These are phyloP conservation scores for Andrena hattorfiana DNA, from an alignment of 2,888 invertebrate genomes.

Conservation along the genomic window DNA sequence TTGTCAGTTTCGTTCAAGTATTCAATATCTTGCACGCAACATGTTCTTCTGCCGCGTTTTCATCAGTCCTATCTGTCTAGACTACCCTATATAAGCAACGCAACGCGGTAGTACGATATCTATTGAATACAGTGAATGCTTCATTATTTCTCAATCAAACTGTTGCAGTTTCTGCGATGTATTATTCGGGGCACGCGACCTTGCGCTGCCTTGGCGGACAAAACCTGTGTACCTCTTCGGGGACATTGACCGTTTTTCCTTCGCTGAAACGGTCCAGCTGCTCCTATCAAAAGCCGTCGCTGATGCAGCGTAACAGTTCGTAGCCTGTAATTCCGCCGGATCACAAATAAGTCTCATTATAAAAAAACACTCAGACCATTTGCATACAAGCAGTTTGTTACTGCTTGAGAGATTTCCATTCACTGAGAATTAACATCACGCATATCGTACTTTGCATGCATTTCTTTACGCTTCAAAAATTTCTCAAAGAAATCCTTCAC, in stretches of 20 bases:
- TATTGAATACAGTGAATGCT: constrained; percentile 2
- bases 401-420: not conserved
- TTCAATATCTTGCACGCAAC: not conserved
- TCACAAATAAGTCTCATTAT: not conserved
- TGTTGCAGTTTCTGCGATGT: constrained; percentile 11
- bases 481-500: too few relatives aligned
- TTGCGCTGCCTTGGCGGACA: not conserved
- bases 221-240: not conserved
- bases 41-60: constrained; percentile 2
- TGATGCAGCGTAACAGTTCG: not conserved
- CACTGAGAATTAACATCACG: not conserved
- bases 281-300: not conserved
- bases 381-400: too few relatives aligned
- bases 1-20: not conserved
- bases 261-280: not conserved
- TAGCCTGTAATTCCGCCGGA: not conserved
- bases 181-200: not conserved
- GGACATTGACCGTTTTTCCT: not conserved
- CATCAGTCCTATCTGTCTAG: not conserved
- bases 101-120: constrained; percentile 8
- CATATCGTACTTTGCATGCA: not conserved
- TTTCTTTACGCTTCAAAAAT: not conserved
- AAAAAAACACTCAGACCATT: not conserved
- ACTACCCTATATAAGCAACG: not conserved
- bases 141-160: constrained; percentile 29